These are phyloP conservation scores for Thumatha senex DNA, from an alignment of 2,888 invertebrate genomes.

Conservation along the genomic window DNA sequence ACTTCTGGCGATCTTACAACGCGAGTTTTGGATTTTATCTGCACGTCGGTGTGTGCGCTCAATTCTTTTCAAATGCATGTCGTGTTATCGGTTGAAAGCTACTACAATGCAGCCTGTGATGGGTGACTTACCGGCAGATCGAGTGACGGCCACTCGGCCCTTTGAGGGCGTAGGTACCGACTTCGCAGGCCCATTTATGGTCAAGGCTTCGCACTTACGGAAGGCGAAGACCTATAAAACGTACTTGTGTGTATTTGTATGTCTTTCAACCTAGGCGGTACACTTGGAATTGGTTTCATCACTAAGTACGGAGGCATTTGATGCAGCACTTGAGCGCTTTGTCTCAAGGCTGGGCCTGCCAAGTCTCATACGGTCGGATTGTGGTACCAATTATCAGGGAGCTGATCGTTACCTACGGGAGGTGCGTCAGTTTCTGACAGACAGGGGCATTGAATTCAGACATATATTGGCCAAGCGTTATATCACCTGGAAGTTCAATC, in stretches of 20 bases:
- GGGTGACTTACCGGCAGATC: conserved; percentile 1
- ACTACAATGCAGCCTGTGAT: not conserved
- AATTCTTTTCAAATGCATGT: not conserved
- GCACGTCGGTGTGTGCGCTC: not conserved
- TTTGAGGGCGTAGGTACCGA: not conserved
- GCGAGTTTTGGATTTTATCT: conserved; percentile 2
- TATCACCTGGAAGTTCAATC: conserved; percentile 2
- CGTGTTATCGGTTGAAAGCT: not conserved
- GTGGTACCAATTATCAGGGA: not conserved
- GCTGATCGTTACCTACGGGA: not conserved
- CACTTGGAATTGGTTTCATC: not conserved
- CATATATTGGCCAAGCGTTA: not conserved
- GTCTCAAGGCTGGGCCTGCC: not conserved
- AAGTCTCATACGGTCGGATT: not conserved
- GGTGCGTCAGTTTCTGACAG: not conserved
- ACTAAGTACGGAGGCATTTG: not conserved
- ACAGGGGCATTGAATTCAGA: not conserved
- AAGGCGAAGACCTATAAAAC: not conserved
- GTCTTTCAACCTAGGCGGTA: not conserved
- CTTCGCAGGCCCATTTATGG: not conserved
- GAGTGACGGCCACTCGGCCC: not conserved
- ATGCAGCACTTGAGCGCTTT: not conserved
- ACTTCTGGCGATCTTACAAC: not conserved
- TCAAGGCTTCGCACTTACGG: not conserved
- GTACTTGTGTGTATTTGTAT: not conserved